These are phyloP conservation scores for Drosophila subpulchrella DNA, from an alignment of 1,140 invertebrate genomes.

Conservation along the genomic window DNA sequence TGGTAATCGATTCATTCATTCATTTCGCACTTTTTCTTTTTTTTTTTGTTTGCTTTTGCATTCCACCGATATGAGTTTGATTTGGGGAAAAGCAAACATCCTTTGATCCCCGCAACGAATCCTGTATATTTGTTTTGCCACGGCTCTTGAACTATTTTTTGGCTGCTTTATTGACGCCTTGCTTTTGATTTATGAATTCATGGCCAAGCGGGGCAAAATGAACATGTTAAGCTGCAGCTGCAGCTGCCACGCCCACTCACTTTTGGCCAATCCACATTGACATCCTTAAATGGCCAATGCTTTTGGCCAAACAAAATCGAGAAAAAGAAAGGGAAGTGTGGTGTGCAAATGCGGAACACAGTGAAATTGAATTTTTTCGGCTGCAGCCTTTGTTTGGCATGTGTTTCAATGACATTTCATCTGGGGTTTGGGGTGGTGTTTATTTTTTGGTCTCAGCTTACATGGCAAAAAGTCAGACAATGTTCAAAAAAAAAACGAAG, in stretches of 20 bases:
- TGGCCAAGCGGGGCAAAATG: slow-evolving; percentile 46
- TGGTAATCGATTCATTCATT: slow-evolving; percentile 11
- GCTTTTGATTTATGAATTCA: slow-evolving; percentile 66
- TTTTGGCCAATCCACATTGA: slow-evolving; percentile 17
- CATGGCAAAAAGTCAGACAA: slow-evolving; percentile 65
- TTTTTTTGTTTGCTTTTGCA: background rate
- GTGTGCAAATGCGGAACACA: slow-evolving; percentile 42
- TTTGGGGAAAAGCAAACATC: slow-evolving; percentile 24
- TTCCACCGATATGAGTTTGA: slow-evolving; percentile 30
- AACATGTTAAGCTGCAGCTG: slow-evolving; percentile 70
- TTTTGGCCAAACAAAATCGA: background rate
- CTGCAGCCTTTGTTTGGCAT: slow-evolving; percentile 51
- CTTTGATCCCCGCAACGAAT: slow-evolving; percentile 28
- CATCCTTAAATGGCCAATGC: slow-evolving; percentile 73
- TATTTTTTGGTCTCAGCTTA: slow-evolving; percentile 41
- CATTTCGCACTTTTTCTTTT: slow-evolving; percentile 3
- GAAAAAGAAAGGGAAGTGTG: no score
- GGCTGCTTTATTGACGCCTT: slow-evolving; percentile 18
- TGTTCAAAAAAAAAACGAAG: slow-evolving; percentile 19
- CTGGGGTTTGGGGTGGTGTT: slow-evolving; percentile 1
- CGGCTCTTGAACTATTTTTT: slow-evolving; percentile 42
- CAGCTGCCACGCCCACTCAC: slow-evolving; percentile 4
- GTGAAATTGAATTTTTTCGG: slow-evolving; percentile 72
- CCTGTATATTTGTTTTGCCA: slow-evolving; percentile 9
- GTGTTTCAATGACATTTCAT: slow-evolving; percentile 51